Evolutionary conservation across 2,888 invertebrate genomes (phyloP), one percentile per base, ranked within the genome.

Genomic region (Therioaphis trifolii): DNA sequence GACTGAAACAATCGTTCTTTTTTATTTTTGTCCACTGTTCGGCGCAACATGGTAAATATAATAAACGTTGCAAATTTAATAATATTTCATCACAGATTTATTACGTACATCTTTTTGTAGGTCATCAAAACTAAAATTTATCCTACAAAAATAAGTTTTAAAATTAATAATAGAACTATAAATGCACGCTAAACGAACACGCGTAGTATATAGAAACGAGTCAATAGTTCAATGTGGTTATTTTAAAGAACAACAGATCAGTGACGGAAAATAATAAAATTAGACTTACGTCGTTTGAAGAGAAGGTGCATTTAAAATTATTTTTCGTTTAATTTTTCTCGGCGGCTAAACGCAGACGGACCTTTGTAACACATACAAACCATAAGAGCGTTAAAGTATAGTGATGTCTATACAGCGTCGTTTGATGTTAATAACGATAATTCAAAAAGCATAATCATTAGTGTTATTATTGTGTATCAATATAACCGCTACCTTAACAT

Each of bases 1-100:
- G 61, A 27, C 27, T 27, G 27, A 61, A 61, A 61, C n/a, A n/a
- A n/a, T n/a, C n/a, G n/a, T n/a, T n/a, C n/a, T n/a, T n/a, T n/a
- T n/a, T n/a, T n/a, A n/a, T n/a, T n/a, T n/a, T n/a, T n/a, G n/a
- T n/a, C n/a, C n/a, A n/a, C n/a, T n/a, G n/a, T n/a, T n/a, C n/a
- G 9, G 24, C 24, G 9, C 9, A 5, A 61, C 61, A 61, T 61
- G 61, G 12, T 27, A 27, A 61, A 61, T 61, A 61, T 61, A 61
- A 61, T 61, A 61, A 55, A 55, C 15, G 61, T 12, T 27, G 61
- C 12, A 61, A 61, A 24, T 24, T 61, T 61, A 61, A 61, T 27
- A 27, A 12, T n/a, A 27, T 61, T 61, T n/a, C 24, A 61, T 61
- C 27, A 9, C 12, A 61, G 27, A 61, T 61, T 61, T 61, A 61